Percentiles rank a stretch among this genome's conserved stretches.
Conservation (phyloP, 1,140 invertebrate species). For the Philopotamus ludificatus region DNA sequence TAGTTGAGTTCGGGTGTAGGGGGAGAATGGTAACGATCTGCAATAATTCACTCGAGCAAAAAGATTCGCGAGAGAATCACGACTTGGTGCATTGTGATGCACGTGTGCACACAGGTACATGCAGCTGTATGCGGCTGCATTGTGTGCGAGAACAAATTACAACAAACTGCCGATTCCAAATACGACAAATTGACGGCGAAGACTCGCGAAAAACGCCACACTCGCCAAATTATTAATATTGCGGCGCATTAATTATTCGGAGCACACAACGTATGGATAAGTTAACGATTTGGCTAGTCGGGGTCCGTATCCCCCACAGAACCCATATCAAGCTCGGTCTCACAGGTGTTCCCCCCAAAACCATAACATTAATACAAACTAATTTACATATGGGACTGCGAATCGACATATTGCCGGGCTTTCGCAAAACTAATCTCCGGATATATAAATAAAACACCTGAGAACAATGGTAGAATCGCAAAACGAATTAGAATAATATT, state of each 20-base stretch:
- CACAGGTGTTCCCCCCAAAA: conserved; percentile 39
- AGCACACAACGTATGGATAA: conserved; percentile 41
- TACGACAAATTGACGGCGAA: not conserved
- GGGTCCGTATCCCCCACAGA: conserved; percentile 8
- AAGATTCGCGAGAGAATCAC: conserved; percentile 28
- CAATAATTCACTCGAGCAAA: conserved; percentile 27
- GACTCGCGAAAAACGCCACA: not conserved
- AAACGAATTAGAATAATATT: too few species aligned
- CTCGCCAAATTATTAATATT: not conserved
- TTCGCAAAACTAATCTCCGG: conserved; percentile 1
- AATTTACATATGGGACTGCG: conserved; percentile 41
- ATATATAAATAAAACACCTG: too few species aligned
- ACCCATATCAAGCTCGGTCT: conserved; percentile 38
- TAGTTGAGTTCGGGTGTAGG: conserved; percentile 9
- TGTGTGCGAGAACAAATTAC: too few species aligned
- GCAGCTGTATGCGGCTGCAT: not conserved
- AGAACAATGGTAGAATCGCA: too few species aligned
- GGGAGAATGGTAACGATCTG: conserved; percentile 28
- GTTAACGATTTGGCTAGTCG: conserved; percentile 42
- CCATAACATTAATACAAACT: conserved; percentile 42
- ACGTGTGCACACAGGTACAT: conserved; percentile 10
- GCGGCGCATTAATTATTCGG: conserved; percentile 36
- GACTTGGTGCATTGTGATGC: conserved; percentile 25
- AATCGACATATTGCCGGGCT: conserved; percentile 29
- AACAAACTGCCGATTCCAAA: not conserved